These are phyloP conservation scores for Pteronura brasiliensis DNA, from an alignment of 2,113 vertebrate genomes.

Conservation along the genomic window DNA sequence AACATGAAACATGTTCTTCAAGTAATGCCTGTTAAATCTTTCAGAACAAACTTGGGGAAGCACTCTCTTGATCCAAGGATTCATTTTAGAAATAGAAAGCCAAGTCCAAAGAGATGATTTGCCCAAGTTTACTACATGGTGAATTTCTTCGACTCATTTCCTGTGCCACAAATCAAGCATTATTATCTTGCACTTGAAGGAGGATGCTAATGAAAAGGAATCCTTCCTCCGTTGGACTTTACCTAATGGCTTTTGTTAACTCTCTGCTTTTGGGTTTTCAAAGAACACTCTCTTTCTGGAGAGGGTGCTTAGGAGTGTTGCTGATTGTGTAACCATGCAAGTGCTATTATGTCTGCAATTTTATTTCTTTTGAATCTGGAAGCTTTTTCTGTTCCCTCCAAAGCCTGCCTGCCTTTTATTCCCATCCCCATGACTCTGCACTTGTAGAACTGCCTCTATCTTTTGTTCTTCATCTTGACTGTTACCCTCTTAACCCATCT, in stretches of 20 bases:
- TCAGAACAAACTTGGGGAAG: constrained; percentile 2
- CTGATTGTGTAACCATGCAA: constrained; percentile 19
- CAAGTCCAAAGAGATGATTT: constrained; percentile 35
- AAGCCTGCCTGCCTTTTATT: constrained; percentile 40
- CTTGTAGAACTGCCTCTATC: neutral
- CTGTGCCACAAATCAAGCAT: neutral
- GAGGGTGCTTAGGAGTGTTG: neutral
- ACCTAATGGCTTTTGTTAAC: constrained; percentile 44
- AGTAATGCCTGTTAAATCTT: constrained; percentile 6
- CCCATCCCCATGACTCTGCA: neutral
- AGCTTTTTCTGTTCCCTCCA: constrained; percentile 13
- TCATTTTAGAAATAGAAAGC: constrained; percentile 49
- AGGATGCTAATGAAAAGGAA: neutral
- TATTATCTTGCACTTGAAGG: constrained; percentile 13
- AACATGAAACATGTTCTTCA: neutral
- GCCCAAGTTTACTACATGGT: neutral
- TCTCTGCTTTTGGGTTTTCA: constrained; percentile 49
- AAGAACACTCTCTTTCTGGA: constrained; percentile 14
- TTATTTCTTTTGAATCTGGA: constrained; percentile 45
- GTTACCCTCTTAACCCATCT: neutral
- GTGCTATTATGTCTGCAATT: constrained; percentile 45
- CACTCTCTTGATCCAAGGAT: neutral
- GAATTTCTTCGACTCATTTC: neutral
- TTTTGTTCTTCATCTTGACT: constrained; percentile 1
- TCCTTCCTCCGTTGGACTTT: constrained; percentile 21